Evolutionary conservation across 1,140 invertebrate genomes (phyloP).

Genomic region (Maconellicoccus hirsutus): DNA sequence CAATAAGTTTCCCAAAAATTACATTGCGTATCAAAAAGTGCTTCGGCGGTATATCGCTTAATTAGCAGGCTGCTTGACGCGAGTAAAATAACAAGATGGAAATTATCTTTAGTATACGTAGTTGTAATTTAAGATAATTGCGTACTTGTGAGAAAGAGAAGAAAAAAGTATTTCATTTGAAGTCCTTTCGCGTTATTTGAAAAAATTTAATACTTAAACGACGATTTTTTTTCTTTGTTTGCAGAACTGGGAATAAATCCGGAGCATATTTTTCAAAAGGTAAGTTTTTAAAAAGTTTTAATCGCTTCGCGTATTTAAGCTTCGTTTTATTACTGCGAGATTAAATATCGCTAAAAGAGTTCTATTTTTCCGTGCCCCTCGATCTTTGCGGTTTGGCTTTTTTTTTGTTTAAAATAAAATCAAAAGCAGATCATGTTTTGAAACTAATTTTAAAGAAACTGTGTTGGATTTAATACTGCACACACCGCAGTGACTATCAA

Average conservation of each 20-base stretch:
- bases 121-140: too few species aligned
- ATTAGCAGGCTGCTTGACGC: too few species aligned
- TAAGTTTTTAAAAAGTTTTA: slow-evolving; percentile 15
- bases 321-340: neutral
- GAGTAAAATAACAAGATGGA: too few species aligned
- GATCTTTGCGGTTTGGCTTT: neutral
- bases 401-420: neutral
- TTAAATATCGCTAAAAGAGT: neutral
- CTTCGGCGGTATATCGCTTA: too few species aligned
- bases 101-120: too few species aligned
- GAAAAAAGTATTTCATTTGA: neutral
- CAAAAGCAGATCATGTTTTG: slow-evolving; percentile 3
- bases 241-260: slow-evolving; percentile 19
- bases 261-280: slow-evolving; percentile 20
- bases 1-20: too few species aligned
- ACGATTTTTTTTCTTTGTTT: neutral
- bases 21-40: too few species aligned
- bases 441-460: neutral
- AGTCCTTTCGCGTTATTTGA: neutral
- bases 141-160: too few species aligned
- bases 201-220: neutral
- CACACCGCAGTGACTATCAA: neutral
- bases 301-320: slow-evolving; percentile 1
- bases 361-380: neutral
- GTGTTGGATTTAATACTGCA: slow-evolving; percentile 3